Evolutionary conservation across 92 coral and sea anemone genomes (phyloP).

Genomic region (Micromussa lordhowensis): DNA sequence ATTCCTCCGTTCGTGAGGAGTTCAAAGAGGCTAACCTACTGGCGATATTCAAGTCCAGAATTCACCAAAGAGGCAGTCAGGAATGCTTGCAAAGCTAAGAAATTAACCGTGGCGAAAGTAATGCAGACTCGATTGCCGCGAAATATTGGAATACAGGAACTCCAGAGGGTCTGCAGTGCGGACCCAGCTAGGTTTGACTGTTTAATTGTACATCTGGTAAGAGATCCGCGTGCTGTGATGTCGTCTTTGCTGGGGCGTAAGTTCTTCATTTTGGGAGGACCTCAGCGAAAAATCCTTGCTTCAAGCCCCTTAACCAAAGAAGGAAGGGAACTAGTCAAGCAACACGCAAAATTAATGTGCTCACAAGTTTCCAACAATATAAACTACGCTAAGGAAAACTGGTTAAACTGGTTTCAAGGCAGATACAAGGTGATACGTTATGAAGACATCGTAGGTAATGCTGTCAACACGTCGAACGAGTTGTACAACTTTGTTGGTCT

Average conservation of each 20-base stretch:
- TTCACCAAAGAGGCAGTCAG: conserved; percentile 11
- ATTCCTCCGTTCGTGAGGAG: not conserved
- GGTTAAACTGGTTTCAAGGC: conserved; percentile 17
- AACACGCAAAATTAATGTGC: conserved; percentile 31
- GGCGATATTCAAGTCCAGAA: conserved; percentile 1
- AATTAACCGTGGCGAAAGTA: conserved; percentile 20
- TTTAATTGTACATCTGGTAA: conserved; percentile 20
- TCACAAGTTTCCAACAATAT: conserved; percentile 28
- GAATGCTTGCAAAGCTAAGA: conserved; percentile 6
- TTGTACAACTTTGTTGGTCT: conserved; percentile 38
- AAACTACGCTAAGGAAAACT: conserved; percentile 22
- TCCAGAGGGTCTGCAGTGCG: not conserved
- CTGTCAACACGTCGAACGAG: not conserved
- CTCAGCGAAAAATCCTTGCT: not conserved
- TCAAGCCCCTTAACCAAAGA: conserved; percentile 21
- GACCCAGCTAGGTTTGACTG: conserved; percentile 25
- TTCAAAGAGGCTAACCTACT: not conserved
- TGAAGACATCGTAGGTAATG: conserved; percentile 34
- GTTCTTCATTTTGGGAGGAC: conserved; percentile 5
- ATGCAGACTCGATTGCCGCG: conserved; percentile 29
- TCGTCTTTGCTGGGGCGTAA: conserved; percentile 26
- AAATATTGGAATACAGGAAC: conserved; percentile 18
- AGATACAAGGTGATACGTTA: conserved; percentile 43
- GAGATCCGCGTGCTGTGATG: conserved; percentile 61
- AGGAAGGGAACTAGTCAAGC: not conserved